Percentiles rank a stretch among this genome's conserved stretches.
These are phyloP conservation scores for Coremacera marginata DNA, from an alignment of 2,888 invertebrate genomes.

Conservation along the genomic window DNA sequence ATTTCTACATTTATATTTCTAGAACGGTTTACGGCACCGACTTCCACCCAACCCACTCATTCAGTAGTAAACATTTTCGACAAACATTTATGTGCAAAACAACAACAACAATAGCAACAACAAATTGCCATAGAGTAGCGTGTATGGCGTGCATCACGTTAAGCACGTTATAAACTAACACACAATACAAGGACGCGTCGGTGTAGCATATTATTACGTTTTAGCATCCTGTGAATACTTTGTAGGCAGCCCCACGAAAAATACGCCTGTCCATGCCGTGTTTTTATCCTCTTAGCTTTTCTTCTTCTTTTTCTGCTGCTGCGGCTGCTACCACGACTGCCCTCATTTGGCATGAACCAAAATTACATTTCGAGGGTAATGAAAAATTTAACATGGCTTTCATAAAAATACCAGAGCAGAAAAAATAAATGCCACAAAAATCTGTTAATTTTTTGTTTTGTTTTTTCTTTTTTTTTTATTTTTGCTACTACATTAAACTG, in stretches of 20 bases:
- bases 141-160: background rate
- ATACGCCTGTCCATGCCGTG: background rate
- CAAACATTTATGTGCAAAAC: slow-evolving; percentile 3
- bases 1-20: slow-evolving; percentile 7
- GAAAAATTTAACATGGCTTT: slow-evolving; percentile 24
- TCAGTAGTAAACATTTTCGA: slow-evolving; percentile 2
- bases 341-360: slow-evolving; percentile 1
- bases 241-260: background rate
- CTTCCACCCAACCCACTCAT: background rate
- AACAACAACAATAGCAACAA: background rate
- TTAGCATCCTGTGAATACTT: background rate
- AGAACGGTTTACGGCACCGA: background rate
- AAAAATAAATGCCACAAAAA: slow-evolving; percentile 12
- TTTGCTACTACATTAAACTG: background rate
- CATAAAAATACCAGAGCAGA: background rate
- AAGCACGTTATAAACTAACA: slow-evolving; percentile 23
- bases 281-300: background rate
- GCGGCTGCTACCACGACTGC: background rate
- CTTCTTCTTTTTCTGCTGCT: background rate
- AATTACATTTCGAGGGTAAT: slow-evolving; percentile 30
- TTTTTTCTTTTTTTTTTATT: background rate
- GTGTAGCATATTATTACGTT: slow-evolving; percentile 15
- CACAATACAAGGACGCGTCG: slow-evolving; percentile 5
- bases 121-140: background rate
- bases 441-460: background rate